Base-by-base conservation (phyloP, 2,888 invertebrate genomes). In the Thalpophila matura region DNA sequence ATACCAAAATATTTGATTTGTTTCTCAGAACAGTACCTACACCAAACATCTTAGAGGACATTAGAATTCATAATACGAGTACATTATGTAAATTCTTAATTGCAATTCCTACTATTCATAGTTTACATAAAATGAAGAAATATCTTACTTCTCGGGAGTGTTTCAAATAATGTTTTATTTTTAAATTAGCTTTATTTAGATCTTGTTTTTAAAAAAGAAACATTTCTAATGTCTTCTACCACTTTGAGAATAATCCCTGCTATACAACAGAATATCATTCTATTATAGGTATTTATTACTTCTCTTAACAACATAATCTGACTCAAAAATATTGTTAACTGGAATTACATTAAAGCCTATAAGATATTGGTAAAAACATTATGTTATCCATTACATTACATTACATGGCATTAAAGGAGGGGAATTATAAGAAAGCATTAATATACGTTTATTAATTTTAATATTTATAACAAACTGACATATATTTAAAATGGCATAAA, bases 21-120 rank as follows among this genome's bases (percentile, higher is more conserved):
- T 24, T 60, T 51, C 46, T 18, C n/a, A 22, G 12, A 29, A 27
- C 24, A 53, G 7, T 37, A 26, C 6, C n/a, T n/a, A n/a, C 18
- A 35, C 33, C 18, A 42, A 26, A 14, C 18, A 3, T 27, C 5
- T 10, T 31, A 31, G 27, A 46, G 20, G 63, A 55, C 55, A 62
- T 67, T 45, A 71, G 64, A 71, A 49, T 27, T 45, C n/a, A 27
- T 55, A 33, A 33, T 14, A n/a, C 4, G n/a, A 14, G n/a, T n/a
- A n/a, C 6, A 33, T 6, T 1, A 31, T n/a, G 4, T 2, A 14
- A n/a, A 9, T 33, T 33, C 1, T 6, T n/a, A n/a, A n/a, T n/a
- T n/a, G n/a, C n/a, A n/a, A n/a, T n/a, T n/a, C n/a, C n/a, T n/a
- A n/a, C n/a, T n/a, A n/a, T n/a, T n/a, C n/a, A n/a, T n/a, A n/a